Evolutionary conservation across 1,140 invertebrate species (phyloP), one percentile per base, ranked within the genome.

Genomic region (Colletes latitarsis): DNA sequence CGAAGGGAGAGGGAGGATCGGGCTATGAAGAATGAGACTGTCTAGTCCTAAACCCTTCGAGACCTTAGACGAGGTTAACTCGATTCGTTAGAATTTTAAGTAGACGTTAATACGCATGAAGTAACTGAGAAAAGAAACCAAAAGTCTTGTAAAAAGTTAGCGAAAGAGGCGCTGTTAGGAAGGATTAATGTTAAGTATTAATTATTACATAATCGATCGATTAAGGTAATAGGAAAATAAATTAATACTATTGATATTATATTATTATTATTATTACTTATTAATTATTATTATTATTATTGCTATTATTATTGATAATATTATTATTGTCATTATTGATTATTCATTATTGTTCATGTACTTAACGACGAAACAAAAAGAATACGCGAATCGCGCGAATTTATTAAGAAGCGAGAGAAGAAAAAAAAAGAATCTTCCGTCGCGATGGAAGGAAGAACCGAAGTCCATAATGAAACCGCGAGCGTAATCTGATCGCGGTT

Each of bases 11-110:
- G 68, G 63, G 58, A 81, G 68, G 70, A 84, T 85, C 63, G 80
- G 84, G 81, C 76, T 80, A 83, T 80, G 70, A 89, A 88, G 87
- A 88, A 90, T 88, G 92, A 92, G 91, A 89, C 88, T 91, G 90
- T 92, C 92, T 93, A 93, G 92, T 93, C 92, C 90, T 90, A 91
- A 90, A 90, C 84, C 90, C 91, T 92, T 91, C 86, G 88, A 87
- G 84, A 87, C 84, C 82, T 89, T 89, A 77, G 74, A 88, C 21
- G 58, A 77, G 70, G 70, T 88, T 63, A 78, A 88, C 85, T 88
- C 81, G 79, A 62, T 87, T 88, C 79, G 69, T 84, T 88, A 86
- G 87, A 79, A 81, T 81, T 87, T 58, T 84, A 86, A 78, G 76
- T 88, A 88, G 79, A 77, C 64, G 53, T 76, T 86, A 81, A 81